A percentile compares a stretch with the other conserved stretches of the same genome.
These are phyloP conservation scores for Manduca sexta DNA, from an alignment of 1,140 invertebrate species.

Conservation along the genomic window DNA sequence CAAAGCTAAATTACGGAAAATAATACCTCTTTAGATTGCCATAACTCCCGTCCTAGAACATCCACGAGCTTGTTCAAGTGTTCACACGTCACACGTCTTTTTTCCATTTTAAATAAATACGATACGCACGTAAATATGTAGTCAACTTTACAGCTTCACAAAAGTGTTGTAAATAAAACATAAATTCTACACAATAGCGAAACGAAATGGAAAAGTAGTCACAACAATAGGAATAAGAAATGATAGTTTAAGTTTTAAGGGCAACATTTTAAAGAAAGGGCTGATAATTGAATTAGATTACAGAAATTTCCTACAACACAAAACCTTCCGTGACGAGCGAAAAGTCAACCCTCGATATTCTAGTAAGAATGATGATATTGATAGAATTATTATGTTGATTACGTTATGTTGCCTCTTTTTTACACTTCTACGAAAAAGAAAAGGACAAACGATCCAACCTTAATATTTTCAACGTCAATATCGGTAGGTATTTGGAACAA, in stretches of 20 bases:
- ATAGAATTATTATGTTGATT: no score
- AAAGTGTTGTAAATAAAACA: constrained; percentile 58
- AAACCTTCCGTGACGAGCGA: constrained; percentile 67
- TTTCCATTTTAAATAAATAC: constrained; percentile 53
- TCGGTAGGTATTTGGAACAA: no score
- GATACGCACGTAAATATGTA: constrained; percentile 44
- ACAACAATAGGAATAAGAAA: constrained; percentile 24
- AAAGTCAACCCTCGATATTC: constrained; percentile 41
- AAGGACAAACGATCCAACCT: no score
- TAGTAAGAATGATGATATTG: no score
- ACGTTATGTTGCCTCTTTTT: no score
- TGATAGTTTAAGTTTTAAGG: constrained; percentile 13
- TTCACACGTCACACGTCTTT: constrained; percentile 65
- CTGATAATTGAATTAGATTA: constrained; percentile 66
- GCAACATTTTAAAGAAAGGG: constrained; percentile 47
- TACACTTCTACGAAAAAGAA: no score
- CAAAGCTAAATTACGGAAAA: constrained; percentile 16
- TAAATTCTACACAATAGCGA: constrained; percentile 36
- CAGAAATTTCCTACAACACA: constrained; percentile 63
- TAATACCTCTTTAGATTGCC: constrained; percentile 62
- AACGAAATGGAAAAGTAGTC: constrained; percentile 21
- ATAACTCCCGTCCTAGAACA: constrained; percentile 51
- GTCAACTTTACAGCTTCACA: constrained; percentile 45
- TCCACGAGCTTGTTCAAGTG: constrained; percentile 62
- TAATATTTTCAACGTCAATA: no score